These are phyloP conservation scores for Harpagifer antarcticus DNA, from an alignment of 2,797 vertebrate genomes.

Conservation along the genomic window DNA sequence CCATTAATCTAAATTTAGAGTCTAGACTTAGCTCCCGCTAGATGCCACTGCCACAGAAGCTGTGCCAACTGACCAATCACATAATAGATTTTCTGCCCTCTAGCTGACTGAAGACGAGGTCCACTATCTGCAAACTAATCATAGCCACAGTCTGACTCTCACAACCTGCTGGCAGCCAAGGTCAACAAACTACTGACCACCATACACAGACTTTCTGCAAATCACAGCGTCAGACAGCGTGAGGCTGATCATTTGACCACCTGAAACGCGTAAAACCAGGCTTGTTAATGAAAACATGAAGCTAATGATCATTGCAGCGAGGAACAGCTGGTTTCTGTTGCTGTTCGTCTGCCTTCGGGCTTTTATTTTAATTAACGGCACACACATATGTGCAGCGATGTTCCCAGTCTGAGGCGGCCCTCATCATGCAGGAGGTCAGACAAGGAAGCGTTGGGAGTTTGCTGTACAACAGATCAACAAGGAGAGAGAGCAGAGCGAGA, in stretches of 20 bases:
- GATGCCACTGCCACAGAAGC: conserved; percentile 52
- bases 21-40: conserved; percentile 54
- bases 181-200: conserved; percentile 62
- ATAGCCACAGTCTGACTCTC: conserved; percentile 60
- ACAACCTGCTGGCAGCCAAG: conserved; percentile 69
- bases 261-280: conserved; percentile 48
- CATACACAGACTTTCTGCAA: conserved; percentile 26
- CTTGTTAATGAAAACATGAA: conserved; percentile 63
- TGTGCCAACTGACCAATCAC: conserved; percentile 70
- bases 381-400: conserved; percentile 69
- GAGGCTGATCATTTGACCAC: conserved; percentile 34
- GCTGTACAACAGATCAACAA: conserved; percentile 72
- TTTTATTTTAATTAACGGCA: conserved; percentile 79
- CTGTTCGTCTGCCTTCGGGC: conserved; percentile 62
- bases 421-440: conserved; percentile 57
- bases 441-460: conserved; percentile 53
- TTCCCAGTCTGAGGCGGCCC: conserved; percentile 54
- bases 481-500: conserved; percentile 61
- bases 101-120: conserved; percentile 65
- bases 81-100: conserved; percentile 76
- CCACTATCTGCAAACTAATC: conserved; percentile 78
- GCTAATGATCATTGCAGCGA: conserved; percentile 67
- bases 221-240: conserved; percentile 23
- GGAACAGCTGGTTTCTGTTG: conserved; percentile 76
- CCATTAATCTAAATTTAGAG: conserved; percentile 81